Conservation (phyloP, 2,888 invertebrate genomes). For the Nebria salina region DNA sequence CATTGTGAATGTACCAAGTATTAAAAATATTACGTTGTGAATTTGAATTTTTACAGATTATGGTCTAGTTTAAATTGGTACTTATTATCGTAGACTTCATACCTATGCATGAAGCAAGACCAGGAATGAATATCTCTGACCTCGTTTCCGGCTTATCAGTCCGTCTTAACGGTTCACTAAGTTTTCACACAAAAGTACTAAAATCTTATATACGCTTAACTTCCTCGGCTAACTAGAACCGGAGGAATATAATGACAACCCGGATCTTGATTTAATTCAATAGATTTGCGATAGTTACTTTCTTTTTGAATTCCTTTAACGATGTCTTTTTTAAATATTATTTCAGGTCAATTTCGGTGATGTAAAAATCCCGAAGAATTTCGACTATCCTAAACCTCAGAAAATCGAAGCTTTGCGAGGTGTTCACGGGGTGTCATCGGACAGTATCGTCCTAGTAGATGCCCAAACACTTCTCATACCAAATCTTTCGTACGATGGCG, state of each 20-base stretch:
- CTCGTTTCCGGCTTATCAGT: conserved; percentile 22
- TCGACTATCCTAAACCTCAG: conserved; percentile 86
- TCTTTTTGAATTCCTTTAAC: not conserved
- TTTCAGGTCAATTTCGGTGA: conserved; percentile 89
- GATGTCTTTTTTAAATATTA: conserved; percentile 29
- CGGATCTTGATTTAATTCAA: not conserved
- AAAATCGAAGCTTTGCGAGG: conserved; percentile 80
- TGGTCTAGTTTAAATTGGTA: conserved; percentile 5
- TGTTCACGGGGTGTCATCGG: conserved; percentile 86
- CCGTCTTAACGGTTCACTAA: conserved; percentile 13
- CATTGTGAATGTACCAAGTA: not conserved
- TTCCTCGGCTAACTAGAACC: conserved; percentile 2
- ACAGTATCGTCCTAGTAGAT: conserved; percentile 88
- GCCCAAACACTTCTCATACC: conserved; percentile 92
- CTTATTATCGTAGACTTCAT: conserved; percentile 12
- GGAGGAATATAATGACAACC: conserved; percentile 1
- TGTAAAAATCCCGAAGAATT: conserved; percentile 78
- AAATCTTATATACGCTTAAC: conserved; percentile 14
- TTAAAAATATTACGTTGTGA: not conserved
- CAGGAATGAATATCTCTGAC: conserved; percentile 7
- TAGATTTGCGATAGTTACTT: not conserved
- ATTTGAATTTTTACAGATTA: conserved; percentile 13
- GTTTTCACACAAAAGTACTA: conserved; percentile 12
- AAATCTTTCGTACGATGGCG: conserved; percentile 91
- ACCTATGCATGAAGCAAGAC: not conserved